Percentiles rank a stretch among this genome's conserved stretches.
These are phyloP conservation scores for Darevskia mixta DNA, from an alignment of 2,797 vertebrate species.

Conservation along the genomic window DNA sequence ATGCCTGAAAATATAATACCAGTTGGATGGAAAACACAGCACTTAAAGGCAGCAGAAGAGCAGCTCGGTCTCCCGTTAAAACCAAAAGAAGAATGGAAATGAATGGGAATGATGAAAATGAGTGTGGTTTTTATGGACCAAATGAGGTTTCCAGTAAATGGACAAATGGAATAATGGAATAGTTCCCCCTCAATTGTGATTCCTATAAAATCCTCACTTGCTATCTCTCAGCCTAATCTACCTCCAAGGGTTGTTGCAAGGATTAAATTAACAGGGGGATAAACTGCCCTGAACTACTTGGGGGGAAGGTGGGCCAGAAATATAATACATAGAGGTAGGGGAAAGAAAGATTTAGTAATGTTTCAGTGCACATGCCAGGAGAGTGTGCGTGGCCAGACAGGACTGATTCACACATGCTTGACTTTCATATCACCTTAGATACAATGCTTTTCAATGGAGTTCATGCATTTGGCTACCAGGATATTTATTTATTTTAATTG, in stretches of 20 bases:
- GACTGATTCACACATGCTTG: not conserved
- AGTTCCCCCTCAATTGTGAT: not conserved
- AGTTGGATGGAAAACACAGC: not conserved
- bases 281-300: not conserved
- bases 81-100: not conserved
- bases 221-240: not conserved
- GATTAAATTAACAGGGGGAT: not conserved
- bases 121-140: not conserved
- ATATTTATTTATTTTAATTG: no score
- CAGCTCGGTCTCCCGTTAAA: not conserved
- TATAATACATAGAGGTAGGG: not conserved
- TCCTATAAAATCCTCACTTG: not conserved
- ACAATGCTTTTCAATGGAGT: not conserved
- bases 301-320: not conserved
- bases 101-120: not conserved
- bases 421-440: no score
- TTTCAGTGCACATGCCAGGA: not conserved
- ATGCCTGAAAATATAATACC: not conserved
- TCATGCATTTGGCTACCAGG: not conserved
- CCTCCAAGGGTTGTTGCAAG: not conserved
- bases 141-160: not conserved
- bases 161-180: not conserved
- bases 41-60: not conserved
- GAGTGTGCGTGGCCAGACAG: no score
- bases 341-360: not conserved